These are phyloP conservation scores for Lepisosteus oculatus DNA, from an alignment of 2,113 vertebrate species.

Conservation along the genomic window DNA sequence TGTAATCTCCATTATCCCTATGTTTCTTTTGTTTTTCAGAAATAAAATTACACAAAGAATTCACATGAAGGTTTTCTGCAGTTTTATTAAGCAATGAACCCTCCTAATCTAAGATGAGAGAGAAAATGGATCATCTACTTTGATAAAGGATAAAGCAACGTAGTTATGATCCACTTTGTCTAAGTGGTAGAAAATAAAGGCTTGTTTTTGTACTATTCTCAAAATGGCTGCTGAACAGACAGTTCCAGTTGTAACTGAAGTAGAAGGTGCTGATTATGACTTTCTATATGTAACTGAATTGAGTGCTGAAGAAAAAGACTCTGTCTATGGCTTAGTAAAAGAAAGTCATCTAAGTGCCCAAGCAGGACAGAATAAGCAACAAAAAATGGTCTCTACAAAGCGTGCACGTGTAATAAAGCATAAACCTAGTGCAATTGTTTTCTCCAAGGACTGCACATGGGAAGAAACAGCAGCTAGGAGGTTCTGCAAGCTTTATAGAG, in stretches of 20 bases:
- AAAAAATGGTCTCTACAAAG: not conserved
- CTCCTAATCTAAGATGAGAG: too few relatives aligned
- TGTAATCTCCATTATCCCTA: too few relatives aligned
- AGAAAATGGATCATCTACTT: too few relatives aligned
- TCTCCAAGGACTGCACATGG: not conserved
- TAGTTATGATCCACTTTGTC: too few relatives aligned
- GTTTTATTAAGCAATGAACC: too few relatives aligned
- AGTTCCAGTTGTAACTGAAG: conserved; percentile 3
- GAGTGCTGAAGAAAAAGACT: not conserved
- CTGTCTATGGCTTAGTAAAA: fast-evolving
- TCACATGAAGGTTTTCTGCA: too few relatives aligned
- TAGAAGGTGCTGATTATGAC: not conserved
- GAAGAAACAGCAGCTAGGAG: not conserved
- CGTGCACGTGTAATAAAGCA: not conserved
- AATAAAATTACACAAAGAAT: too few relatives aligned
- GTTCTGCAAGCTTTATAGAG: not conserved
- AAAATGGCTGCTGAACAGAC: conserved; percentile 2
- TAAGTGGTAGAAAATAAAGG: too few relatives aligned
- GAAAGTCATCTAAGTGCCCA: fast-evolving
- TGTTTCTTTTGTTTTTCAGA: too few relatives aligned
- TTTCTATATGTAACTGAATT: not conserved
- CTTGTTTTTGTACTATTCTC: too few relatives aligned
- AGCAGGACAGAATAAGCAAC: not conserved
- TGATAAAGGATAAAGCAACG: too few relatives aligned
- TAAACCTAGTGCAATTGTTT: not conserved